Percentiles rank a stretch among this genome's conserved stretches.
Conservation (phyloP, 2,113 vertebrate species). For the Hypanus sabinus region DNA sequence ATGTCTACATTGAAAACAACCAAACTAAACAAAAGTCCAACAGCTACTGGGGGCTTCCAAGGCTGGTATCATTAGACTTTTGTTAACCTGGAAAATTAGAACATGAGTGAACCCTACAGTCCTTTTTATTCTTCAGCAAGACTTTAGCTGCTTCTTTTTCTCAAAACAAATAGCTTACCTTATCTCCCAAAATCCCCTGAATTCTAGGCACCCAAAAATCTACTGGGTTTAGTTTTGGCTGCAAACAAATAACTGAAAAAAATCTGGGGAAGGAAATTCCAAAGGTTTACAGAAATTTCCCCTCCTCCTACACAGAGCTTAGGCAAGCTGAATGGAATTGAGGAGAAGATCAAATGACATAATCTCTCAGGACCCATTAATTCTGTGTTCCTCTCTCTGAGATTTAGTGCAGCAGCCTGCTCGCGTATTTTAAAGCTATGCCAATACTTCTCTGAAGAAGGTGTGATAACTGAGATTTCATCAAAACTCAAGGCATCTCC, state of each 20-base stretch:
- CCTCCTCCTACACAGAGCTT: too few relatives aligned
- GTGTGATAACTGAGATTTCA: neutral
- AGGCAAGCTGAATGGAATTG: too few relatives aligned
- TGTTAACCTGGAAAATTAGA: too few relatives aligned
- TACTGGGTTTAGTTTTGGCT: neutral
- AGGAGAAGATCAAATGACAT: too few relatives aligned
- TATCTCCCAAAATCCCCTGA: neutral
- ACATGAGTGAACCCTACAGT: neutral
- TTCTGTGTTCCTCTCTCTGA: too few relatives aligned
- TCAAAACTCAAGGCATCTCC: neutral
- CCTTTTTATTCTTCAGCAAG: too few relatives aligned
- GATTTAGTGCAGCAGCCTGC: neutral
- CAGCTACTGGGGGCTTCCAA: neutral
- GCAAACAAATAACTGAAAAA: too few relatives aligned
- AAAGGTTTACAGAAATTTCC: neutral
- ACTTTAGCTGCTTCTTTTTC: neutral
- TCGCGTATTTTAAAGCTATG: neutral
- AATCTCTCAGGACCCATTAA: neutral
- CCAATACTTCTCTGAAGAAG: too few relatives aligned
- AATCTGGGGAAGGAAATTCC: neutral
- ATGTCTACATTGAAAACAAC: neutral
- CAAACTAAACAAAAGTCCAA: neutral
- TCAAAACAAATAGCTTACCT: neutral
- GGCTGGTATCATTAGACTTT: neutral
- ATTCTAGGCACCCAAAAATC: neutral